Evolutionary conservation across 2,797 vertebrate genomes (phyloP).

Genomic region (Brachymystax lenok): DNA sequence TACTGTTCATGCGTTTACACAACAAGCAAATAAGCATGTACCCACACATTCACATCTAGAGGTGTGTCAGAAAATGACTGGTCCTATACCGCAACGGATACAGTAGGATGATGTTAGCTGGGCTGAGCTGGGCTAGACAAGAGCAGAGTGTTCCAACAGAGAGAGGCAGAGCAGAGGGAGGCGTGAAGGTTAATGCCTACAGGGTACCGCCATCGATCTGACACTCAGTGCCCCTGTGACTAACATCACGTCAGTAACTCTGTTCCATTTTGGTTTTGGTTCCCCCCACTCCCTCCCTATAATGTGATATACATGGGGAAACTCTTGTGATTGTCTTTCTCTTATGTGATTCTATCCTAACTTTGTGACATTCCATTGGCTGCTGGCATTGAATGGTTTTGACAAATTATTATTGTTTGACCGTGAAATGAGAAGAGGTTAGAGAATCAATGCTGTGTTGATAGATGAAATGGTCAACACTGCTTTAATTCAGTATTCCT

Average conservation of each 20-base stretch:
- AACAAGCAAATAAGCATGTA: not conserved
- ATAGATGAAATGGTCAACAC: no score
- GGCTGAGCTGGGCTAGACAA: not conserved
- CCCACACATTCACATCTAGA: not conserved
- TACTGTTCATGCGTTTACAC: no score
- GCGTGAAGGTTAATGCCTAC: slow-evolving; percentile 57
- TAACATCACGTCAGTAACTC: not conserved
- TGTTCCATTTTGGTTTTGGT: not conserved
- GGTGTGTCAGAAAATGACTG: no score
- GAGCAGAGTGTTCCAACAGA: slow-evolving; percentile 19
- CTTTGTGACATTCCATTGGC: not conserved
- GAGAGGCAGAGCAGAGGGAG: slow-evolving; percentile 53
- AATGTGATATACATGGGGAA: not conserved
- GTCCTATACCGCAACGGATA: no score
- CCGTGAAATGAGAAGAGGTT: no score
- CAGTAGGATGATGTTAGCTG: no score
- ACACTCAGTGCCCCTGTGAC: slow-evolving; percentile 19
- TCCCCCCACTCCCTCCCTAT: not conserved
- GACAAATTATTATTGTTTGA: not conserved
- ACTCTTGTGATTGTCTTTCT: not conserved
- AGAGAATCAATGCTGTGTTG: no score
- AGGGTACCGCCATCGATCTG: slow-evolving; percentile 49
- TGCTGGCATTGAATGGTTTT: not conserved
- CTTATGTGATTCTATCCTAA: not conserved
- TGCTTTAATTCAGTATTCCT: not conserved